phyloP scores from a whole-genome alignment of 2,888 invertebrate species.

The Morpho helenor region DNA sequence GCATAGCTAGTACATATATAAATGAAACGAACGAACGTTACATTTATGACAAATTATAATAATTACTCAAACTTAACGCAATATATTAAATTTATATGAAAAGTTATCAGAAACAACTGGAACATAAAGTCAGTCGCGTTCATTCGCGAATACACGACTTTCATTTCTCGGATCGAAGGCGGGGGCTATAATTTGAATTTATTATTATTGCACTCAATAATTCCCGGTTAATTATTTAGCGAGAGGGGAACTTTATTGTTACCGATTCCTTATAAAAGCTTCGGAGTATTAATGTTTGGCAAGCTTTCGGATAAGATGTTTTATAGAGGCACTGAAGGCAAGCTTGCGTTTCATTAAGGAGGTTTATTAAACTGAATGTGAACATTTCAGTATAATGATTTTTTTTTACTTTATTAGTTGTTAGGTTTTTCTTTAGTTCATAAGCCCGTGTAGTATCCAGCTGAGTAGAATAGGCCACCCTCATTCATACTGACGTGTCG shows the following conservation, averaged over 20 bases:
- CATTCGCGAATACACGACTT: slow-evolving; percentile 8
- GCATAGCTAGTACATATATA: background rate
- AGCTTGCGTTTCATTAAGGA: slow-evolving; percentile 20
- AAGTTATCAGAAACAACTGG: slow-evolving; percentile 5
- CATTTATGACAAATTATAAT: slow-evolving; percentile 6
- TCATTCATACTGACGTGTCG: too few relatives aligned
- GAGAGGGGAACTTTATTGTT: slow-evolving; percentile 14
- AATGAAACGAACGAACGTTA: slow-evolving; percentile 1
- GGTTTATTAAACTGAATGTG: slow-evolving; percentile 11
- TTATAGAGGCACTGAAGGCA: slow-evolving; percentile 15
- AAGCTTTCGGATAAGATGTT: slow-evolving; percentile 12
- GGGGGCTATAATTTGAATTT: slow-evolving; percentile 29
- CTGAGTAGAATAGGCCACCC: too few relatives aligned
- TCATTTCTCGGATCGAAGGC: slow-evolving; percentile 6
- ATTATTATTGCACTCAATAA: slow-evolving; percentile 27
- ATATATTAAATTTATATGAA: slow-evolving; percentile 11
- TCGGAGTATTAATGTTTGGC: slow-evolving; percentile 9
- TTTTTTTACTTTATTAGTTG: background rate
- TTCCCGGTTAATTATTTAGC: slow-evolving; percentile 19
- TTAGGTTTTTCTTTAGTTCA: too few relatives aligned
- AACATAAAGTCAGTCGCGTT: slow-evolving; percentile 9
- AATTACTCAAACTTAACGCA: slow-evolving; percentile 4
- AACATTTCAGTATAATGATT: background rate
- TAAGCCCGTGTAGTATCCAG: too few relatives aligned
- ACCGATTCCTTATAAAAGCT: slow-evolving; percentile 13